Evolutionary conservation across 2,797 vertebrate species (phyloP).

Genomic region (Odontamblyopus lacepedii): DNA sequence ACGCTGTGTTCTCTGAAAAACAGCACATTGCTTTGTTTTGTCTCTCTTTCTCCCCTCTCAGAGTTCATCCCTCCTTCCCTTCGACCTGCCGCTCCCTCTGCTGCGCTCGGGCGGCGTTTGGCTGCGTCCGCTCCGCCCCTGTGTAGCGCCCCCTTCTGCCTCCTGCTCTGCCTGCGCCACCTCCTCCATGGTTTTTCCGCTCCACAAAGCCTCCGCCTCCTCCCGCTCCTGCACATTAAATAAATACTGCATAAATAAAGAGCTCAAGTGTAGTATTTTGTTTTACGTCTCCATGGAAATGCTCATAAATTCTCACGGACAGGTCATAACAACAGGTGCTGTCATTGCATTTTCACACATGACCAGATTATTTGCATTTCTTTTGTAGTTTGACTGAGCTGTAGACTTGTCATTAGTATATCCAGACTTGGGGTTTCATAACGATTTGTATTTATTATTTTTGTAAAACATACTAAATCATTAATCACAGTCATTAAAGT

Average conservation of each 20-base stretch:
- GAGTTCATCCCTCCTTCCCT: slow-evolving; percentile 74
- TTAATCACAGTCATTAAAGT: neutral
- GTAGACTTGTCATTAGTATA: slow-evolving; percentile 11
- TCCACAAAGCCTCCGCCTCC: slow-evolving; percentile 80
- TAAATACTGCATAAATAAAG: neutral
- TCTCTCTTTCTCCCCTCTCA: slow-evolving; percentile 49
- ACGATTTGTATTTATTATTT: neutral
- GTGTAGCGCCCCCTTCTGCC: slow-evolving; percentile 22
- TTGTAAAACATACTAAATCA: neutral
- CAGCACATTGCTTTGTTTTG: neutral
- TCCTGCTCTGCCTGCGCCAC: slow-evolving; percentile 37
- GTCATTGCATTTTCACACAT: slow-evolving; percentile 23
- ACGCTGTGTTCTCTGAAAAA: neutral
- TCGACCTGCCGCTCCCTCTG: slow-evolving; percentile 64
- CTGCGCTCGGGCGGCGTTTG: slow-evolving; percentile 71
- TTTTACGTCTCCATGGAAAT: too few relatives aligned
- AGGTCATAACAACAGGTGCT: slow-evolving; percentile 2
- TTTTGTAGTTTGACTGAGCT: slow-evolving; percentile 26
- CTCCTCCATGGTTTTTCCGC: slow-evolving; percentile 64
- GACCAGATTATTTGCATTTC: slow-evolving; percentile 59
- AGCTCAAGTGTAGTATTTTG: too few relatives aligned
- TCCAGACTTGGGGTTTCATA: neutral
- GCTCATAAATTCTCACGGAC: too few relatives aligned
- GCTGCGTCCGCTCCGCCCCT: slow-evolving; percentile 68
- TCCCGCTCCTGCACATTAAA: slow-evolving; percentile 80